phyloP scores from a whole-genome alignment of 2,113 vertebrate species.

The Podiceps cristatus region DNA sequence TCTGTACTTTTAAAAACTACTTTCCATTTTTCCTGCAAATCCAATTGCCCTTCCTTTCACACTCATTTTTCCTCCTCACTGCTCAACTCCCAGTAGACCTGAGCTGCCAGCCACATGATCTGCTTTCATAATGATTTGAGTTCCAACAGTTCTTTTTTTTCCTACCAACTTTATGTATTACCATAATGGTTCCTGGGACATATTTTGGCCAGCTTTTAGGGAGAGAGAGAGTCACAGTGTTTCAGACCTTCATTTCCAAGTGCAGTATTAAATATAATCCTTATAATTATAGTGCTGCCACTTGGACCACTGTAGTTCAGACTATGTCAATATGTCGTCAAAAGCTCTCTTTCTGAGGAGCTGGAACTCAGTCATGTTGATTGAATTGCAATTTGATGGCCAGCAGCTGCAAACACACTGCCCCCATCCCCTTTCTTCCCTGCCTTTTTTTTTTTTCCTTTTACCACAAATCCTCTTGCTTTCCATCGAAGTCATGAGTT shows the following conservation, averaged over 20 bases:
- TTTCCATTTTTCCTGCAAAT: conserved; percentile 49
- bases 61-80: not conserved
- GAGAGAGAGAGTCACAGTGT: conserved; percentile 8
- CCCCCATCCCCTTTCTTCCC: accelerated
- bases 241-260: conserved; percentile 36
- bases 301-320: conserved; percentile 62
- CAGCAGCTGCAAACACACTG: conserved; percentile 45
- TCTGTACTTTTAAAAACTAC: not conserved
- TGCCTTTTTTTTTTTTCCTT: not conserved
- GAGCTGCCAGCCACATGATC: conserved; percentile 7
- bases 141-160: conserved; percentile 8
- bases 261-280: conserved; percentile 65
- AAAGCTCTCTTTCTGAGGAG: conserved; percentile 75
- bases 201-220: conserved; percentile 19
- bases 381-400: conserved; percentile 57
- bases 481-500: conserved; percentile 36
- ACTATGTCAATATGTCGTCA: conserved; percentile 73
- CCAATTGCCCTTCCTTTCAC: conserved; percentile 6
- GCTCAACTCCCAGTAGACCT: not conserved
- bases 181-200: conserved; percentile 24
- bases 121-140: not conserved
- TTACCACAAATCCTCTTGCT: conserved; percentile 40
- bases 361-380: conserved; percentile 69
- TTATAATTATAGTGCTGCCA: conserved; percentile 67
- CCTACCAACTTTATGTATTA: conserved; percentile 8